These are phyloP conservation scores for Cydia splendana DNA, from an alignment of 1,140 invertebrate genomes.

Conservation along the genomic window DNA sequence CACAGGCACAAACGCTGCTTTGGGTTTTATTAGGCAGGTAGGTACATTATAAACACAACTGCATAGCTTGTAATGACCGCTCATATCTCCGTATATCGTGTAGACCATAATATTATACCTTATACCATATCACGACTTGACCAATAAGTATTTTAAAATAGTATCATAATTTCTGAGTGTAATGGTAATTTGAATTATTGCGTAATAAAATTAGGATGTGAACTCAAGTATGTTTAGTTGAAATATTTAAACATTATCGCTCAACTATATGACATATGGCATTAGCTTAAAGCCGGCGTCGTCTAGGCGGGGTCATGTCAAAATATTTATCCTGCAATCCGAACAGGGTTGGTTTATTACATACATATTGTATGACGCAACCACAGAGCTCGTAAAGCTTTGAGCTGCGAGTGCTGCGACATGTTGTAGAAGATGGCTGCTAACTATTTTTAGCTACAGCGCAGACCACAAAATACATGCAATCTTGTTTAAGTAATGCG, in stretches of 20 bases:
- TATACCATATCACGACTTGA: no score
- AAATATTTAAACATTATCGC: background rate
- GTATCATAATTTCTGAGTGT: no score
- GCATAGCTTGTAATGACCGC: no score
- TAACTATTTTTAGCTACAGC: no score
- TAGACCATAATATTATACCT: no score
- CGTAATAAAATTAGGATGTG: background rate
- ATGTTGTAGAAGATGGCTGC: background rate
- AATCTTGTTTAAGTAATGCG: no score
- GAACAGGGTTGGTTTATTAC: background rate
- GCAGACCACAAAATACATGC: no score
- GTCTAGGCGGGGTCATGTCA: conserved; percentile 1
- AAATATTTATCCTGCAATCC: conserved; percentile 23
- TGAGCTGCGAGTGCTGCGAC: background rate
- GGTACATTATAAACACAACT: no score
- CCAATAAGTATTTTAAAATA: no score
- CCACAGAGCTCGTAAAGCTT: background rate
- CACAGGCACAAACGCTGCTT: no score
- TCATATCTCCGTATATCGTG: no score
- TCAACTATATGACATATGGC: background rate
- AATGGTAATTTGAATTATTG: background rate
- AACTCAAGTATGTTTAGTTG: background rate
- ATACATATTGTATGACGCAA: conserved; percentile 28
- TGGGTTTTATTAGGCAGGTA: no score
- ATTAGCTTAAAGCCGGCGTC: conserved; percentile 15